phyloP scores from a whole-genome alignment of 2,113 vertebrate genomes.

The Cathartes aura region DNA sequence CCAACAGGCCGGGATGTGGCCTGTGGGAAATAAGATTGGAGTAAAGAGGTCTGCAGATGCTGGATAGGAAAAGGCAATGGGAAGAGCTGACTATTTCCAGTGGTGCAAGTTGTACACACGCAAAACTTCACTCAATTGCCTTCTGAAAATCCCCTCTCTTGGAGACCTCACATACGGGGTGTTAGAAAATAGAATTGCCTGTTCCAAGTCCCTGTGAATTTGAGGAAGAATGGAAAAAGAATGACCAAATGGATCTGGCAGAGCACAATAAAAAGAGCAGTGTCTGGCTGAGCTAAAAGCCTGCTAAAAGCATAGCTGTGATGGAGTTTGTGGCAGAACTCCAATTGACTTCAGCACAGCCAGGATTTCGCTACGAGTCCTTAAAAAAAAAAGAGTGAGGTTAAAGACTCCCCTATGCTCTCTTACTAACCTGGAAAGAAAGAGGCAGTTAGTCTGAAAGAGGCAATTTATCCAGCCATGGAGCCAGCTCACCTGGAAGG shows the following conservation, averaged over 20 bases:
- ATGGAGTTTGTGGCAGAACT: conserved; percentile 30
- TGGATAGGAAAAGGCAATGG: background rate
- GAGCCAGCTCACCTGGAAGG: background rate
- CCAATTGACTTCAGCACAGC: background rate
- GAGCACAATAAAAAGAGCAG: background rate
- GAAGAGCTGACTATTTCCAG: background rate
- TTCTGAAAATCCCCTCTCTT: background rate
- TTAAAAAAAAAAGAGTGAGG: background rate
- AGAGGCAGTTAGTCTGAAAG: background rate
- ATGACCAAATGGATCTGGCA: conserved; percentile 4
- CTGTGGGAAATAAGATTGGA: background rate
- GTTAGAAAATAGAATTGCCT: background rate
- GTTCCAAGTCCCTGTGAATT: background rate
- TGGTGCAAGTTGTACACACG: accelerated
- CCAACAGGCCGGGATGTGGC: background rate
- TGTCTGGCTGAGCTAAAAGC: background rate
- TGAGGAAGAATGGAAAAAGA: background rate
- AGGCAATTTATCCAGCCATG: background rate
- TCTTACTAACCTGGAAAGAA: background rate
- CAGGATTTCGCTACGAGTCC: background rate
- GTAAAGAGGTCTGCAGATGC: accelerated
- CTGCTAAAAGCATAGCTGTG: background rate
- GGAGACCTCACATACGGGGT: accelerated
- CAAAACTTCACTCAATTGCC: background rate
- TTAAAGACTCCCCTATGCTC: background rate